These are phyloP conservation scores for Brienomyrus longianalis DNA, from an alignment of 2,113 vertebrate species.

Conservation along the genomic window DNA sequence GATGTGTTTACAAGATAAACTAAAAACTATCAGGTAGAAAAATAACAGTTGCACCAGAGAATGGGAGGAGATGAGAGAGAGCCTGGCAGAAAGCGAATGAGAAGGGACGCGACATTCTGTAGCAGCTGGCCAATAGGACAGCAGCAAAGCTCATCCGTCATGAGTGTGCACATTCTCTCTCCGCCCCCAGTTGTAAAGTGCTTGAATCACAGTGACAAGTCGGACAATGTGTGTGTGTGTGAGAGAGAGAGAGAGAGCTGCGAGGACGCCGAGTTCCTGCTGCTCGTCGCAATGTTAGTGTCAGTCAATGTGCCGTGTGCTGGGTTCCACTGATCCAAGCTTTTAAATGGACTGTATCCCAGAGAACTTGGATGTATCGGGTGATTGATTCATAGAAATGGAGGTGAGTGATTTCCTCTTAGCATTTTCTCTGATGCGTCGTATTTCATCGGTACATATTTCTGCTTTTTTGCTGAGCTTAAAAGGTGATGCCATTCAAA, in stretches of 20 bases:
- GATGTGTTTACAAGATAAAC: not conserved
- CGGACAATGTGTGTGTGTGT: slow-evolving; percentile 38
- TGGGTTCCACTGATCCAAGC: slow-evolving; percentile 17
- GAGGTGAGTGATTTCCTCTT: slow-evolving; percentile 34
- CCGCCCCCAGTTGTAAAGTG: slow-evolving; percentile 42
- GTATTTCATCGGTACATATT: not conserved
- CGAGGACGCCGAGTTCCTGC: slow-evolving; percentile 1
- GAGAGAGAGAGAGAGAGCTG: not conserved
- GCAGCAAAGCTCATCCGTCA: slow-evolving; percentile 22
- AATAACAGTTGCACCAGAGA: not conserved
- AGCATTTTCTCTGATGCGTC: not conserved
- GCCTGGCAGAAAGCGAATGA: not conserved
- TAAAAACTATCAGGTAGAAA: not conserved
- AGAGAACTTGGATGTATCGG: slow-evolving; percentile 14
- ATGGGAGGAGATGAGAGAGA: not conserved
- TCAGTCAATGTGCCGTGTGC: slow-evolving; percentile 17
- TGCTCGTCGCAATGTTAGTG: not conserved
- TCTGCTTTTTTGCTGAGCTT: not conserved
- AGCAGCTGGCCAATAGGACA: slow-evolving; percentile 30
- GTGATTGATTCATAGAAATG: slow-evolving; percentile 26
- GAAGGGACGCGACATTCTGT: not conserved
- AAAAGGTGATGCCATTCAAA: not conserved
- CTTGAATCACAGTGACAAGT: slow-evolving; percentile 39
- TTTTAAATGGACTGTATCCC: slow-evolving; percentile 29
- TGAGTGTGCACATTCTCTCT: slow-evolving; percentile 11